Percentiles rank a stretch among this genome's conserved stretches.
phyloP scores from a whole-genome alignment of 2,888 invertebrate genomes.

The Altica lythri region DNA sequence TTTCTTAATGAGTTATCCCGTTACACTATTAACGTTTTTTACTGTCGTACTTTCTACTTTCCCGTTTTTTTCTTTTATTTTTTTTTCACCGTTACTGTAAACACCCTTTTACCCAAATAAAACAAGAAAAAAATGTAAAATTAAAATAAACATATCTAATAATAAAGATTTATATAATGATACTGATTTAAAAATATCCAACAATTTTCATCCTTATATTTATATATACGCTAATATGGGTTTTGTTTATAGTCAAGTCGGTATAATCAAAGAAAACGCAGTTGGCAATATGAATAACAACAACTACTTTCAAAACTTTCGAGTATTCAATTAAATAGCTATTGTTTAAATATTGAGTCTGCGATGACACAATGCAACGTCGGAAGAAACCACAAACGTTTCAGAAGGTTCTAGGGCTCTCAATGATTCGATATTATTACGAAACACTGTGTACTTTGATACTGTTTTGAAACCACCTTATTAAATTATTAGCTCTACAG shows the following conservation, averaged over 20 bases:
- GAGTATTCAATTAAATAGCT: not conserved
- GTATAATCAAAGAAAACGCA: not conserved
- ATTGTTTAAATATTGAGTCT: constrained; percentile 13
- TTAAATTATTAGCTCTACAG: constrained; percentile 19
- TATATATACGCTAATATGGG: too few relatives aligned
- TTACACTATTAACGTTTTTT: too few relatives aligned
- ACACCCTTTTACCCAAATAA: too few relatives aligned
- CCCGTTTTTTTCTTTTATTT: too few relatives aligned
- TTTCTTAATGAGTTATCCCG: too few relatives aligned
- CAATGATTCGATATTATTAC: constrained; percentile 6
- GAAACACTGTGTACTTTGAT: constrained; percentile 13
- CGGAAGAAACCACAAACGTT: constrained; percentile 14
- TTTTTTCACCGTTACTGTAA: too few relatives aligned
- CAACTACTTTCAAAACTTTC: not conserved
- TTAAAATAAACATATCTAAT: too few relatives aligned
- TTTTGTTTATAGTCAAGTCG: not conserved
- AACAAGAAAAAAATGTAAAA: too few relatives aligned
- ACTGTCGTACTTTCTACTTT: too few relatives aligned
- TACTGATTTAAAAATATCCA: too few relatives aligned
- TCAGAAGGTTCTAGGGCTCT: not conserved
- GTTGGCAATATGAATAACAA: not conserved
- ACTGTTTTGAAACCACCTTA: constrained; percentile 17
- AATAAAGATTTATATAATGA: too few relatives aligned
- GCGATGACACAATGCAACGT: constrained; percentile 11
- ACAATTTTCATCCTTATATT: too few relatives aligned